Evolutionary conservation across 2,113 vertebrate genomes (phyloP).

Genomic region (Gallinago paraguaiae): DNA sequence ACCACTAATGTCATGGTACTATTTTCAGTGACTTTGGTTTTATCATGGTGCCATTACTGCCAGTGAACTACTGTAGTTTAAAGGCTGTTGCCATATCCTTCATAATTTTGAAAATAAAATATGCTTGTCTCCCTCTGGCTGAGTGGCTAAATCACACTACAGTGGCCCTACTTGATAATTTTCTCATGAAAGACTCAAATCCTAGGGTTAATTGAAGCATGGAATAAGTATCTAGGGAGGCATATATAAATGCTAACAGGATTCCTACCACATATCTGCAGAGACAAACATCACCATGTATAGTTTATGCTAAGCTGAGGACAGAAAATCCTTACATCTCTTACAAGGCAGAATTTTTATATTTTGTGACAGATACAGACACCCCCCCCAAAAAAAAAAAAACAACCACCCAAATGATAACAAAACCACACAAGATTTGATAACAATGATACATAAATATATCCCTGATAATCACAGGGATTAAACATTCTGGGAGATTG

Average conservation of each 20-base stretch:
- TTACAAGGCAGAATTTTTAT: neutral
- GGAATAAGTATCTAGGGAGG: constrained; percentile 40
- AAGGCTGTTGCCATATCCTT: neutral
- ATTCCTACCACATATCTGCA: neutral
- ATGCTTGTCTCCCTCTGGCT: constrained; percentile 16
- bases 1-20: neutral
- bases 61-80: neutral
- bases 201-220: constrained; percentile 55
- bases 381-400: neutral
- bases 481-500: neutral
- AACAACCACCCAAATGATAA: neutral
- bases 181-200: constrained; percentile 33
- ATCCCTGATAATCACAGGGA: neutral
- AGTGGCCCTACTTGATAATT: constrained; percentile 45
- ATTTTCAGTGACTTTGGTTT: constrained; percentile 14
- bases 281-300: neutral
- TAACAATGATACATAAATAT: neutral
- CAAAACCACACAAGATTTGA: neutral
- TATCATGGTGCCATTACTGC: neutral
- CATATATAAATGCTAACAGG: constrained; percentile 45
- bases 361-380: neutral
- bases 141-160: constrained; percentile 10
- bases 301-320: neutral
- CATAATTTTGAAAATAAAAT: constrained; percentile 33
- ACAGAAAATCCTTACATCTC: constrained; percentile 26